Percentiles rank a stretch among this genome's conserved stretches.
Conservation (phyloP, 2,797 vertebrate species). For the Parauchenoglanis ngamensis region DNA sequence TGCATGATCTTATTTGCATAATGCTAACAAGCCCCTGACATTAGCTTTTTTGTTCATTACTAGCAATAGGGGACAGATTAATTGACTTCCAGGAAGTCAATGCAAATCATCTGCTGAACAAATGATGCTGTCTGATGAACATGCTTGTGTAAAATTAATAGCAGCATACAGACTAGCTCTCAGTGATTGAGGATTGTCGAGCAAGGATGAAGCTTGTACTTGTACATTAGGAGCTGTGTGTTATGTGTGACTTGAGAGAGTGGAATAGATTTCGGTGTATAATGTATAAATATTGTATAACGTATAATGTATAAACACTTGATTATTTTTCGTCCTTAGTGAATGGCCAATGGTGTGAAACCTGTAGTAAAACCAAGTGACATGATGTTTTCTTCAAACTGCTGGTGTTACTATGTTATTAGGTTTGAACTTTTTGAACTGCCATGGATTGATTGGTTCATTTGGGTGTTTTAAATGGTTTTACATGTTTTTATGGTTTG, state of each 20-base stretch:
- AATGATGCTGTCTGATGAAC: conserved; percentile 3
- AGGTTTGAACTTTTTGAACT: neutral
- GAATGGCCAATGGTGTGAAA: neutral
- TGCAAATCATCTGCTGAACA: conserved; percentile 8
- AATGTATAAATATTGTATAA: too few relatives aligned
- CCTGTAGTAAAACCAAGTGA: neutral
- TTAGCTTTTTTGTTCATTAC: conserved; percentile 13
- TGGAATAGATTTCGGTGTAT: neutral
- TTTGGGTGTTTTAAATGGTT: neutral
- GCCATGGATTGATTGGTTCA: neutral
- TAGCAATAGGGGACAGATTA: conserved; percentile 22
- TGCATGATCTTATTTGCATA: conserved; percentile 23
- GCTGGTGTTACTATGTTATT: neutral
- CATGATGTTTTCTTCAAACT: neutral
- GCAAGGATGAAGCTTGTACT: neutral
- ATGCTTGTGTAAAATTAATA: neutral
- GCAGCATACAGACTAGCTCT: neutral
- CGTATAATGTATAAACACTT: neutral
- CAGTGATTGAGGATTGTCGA: neutral
- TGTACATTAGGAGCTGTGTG: neutral
- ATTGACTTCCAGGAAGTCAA: conserved; percentile 4
- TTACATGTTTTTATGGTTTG: neutral
- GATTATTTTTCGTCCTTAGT: neutral
- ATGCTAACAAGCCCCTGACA: conserved; percentile 18
- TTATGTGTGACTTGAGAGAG: neutral